A percentile compares a stretch with the other conserved stretches of the same genome.
phyloP scores from a whole-genome alignment of 1,140 invertebrate genomes.

The Bombyx mori region DNA sequence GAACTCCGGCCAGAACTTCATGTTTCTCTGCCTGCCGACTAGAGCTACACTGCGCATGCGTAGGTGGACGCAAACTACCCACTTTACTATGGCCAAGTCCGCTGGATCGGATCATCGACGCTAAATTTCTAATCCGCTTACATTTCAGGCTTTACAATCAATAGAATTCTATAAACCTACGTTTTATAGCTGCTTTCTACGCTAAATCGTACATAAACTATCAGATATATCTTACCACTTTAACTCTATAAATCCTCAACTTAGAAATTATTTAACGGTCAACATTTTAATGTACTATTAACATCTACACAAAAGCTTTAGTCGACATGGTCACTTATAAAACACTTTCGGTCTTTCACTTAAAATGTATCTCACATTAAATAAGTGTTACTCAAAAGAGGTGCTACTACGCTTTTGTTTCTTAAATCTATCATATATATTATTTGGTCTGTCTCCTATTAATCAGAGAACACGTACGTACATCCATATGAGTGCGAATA shows the following conservation, averaged over 20 bases:
- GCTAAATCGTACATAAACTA: no score
- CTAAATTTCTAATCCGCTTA: conserved; percentile 35
- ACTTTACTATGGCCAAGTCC: conserved; percentile 9
- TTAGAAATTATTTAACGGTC: no score
- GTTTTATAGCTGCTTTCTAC: no score
- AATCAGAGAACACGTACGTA: no score
- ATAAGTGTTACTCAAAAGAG: not conserved
- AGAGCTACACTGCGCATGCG: conserved; percentile 3
- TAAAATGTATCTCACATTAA: not conserved
- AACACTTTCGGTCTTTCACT: not conserved
- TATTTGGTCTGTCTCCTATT: no score
- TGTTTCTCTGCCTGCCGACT: conserved; percentile 34
- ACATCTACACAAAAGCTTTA: no score
- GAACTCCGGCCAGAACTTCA: conserved; percentile 6
- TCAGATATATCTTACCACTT: no score
- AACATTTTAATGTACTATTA: no score
- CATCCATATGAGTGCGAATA: not conserved
- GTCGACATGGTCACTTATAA: not conserved
- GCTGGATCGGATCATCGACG: conserved; percentile 19
- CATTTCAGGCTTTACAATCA: not conserved
- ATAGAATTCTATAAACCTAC: no score
- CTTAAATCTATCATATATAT: no score
- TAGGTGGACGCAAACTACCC: conserved; percentile 20
- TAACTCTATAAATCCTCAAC: no score
- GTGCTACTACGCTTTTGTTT: not conserved